Conservation (phyloP, 2,888 invertebrate genomes). For the Acrobasis consociella region DNA sequence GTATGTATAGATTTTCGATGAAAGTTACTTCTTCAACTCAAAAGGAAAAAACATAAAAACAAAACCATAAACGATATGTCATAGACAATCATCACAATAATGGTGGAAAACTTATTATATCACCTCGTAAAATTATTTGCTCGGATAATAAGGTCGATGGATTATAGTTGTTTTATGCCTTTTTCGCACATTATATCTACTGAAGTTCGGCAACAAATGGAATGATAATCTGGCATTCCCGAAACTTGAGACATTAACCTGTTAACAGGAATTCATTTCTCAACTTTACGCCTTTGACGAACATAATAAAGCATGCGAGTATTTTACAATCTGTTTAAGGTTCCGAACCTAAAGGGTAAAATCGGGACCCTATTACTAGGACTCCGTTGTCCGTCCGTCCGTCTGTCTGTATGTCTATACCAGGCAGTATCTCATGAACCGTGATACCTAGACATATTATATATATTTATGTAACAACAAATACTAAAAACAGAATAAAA, state of each 20-base stretch:
- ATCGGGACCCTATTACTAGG: too few relatives aligned
- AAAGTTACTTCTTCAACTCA: neutral
- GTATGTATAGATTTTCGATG: too few relatives aligned
- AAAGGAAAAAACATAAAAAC: neutral
- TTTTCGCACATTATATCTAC: conserved; percentile 5
- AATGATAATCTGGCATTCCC: neutral
- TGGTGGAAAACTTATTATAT: conserved; percentile 17
- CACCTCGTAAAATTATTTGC: conserved; percentile 23
- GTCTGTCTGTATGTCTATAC: too few relatives aligned
- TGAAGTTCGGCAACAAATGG: conserved; percentile 5
- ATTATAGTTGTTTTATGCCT: conserved; percentile 22
- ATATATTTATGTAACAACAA: too few relatives aligned
- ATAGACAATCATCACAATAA: conserved; percentile 18
- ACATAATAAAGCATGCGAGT: too few relatives aligned
- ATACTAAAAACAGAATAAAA: too few relatives aligned
- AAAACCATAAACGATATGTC: conserved; percentile 17
- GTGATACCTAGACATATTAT: too few relatives aligned
- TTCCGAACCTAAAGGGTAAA: too few relatives aligned
- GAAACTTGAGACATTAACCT: conserved; percentile 10
- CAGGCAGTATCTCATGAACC: too few relatives aligned
- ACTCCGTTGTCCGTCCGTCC: too few relatives aligned
- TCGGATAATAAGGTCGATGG: conserved; percentile 7
- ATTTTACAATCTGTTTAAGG: too few relatives aligned
- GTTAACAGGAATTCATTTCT: neutral
- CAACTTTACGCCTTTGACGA: too few relatives aligned